Conservation (phyloP, 1,140 invertebrate genomes). For the Tetramorium alpestre region DNA sequence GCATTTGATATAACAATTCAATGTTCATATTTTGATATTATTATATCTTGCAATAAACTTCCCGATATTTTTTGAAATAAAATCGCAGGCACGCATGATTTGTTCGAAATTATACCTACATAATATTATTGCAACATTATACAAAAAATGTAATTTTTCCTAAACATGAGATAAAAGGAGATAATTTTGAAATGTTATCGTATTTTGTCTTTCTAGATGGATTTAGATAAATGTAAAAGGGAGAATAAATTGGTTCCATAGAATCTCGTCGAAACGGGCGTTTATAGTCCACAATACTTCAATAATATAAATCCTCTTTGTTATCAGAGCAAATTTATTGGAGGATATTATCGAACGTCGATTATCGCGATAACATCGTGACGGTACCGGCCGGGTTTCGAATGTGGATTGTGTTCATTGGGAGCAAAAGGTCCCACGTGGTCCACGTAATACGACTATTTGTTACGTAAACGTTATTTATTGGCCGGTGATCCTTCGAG, state of each 20-base stretch:
- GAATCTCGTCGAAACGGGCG: slow-evolving; percentile 66
- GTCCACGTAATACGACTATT: slow-evolving; percentile 75
- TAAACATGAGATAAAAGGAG: slow-evolving; percentile 5
- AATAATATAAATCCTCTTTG: slow-evolving; percentile 81
- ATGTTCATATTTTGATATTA: not conserved
- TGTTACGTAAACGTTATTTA: slow-evolving; percentile 78
- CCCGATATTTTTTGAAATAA: not conserved
- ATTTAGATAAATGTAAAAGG: slow-evolving; percentile 52
- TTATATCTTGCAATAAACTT: not conserved
- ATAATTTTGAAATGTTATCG: slow-evolving; percentile 2
- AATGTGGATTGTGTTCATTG: slow-evolving; percentile 49
- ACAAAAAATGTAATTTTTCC: slow-evolving; percentile 23
- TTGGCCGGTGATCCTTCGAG: slow-evolving; percentile 61
- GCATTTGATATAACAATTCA: not conserved
- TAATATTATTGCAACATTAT: not conserved
- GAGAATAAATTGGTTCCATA: slow-evolving; percentile 71
- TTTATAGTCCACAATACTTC: slow-evolving; percentile 68
- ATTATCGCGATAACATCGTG: slow-evolving; percentile 79
- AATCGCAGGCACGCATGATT: not conserved
- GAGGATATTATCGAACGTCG: slow-evolving; percentile 79
- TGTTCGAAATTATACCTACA: not conserved
- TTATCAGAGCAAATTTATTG: slow-evolving; percentile 79
- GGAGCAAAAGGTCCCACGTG: slow-evolving; percentile 57
- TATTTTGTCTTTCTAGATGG: slow-evolving; percentile 17
- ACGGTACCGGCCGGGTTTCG: slow-evolving; percentile 65